Conservation (phyloP, 2,797 vertebrate species). For the Microcaecilia unicolor region DNA sequence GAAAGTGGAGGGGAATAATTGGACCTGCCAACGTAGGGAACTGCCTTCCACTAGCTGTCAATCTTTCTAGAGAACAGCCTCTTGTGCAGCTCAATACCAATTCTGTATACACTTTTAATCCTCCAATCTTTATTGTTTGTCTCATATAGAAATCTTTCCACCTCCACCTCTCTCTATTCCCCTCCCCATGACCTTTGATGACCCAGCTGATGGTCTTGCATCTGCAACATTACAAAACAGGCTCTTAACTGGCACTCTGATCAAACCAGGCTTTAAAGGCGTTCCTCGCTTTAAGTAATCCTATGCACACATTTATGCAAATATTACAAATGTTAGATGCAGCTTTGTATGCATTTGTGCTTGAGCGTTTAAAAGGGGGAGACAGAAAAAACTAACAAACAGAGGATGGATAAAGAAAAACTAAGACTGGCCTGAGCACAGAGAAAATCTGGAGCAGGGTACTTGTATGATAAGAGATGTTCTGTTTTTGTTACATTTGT, state of each 20-base stretch:
- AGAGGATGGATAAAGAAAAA: too few species aligned
- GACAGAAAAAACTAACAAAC: too few species aligned
- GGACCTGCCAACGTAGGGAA: constrained; percentile 41
- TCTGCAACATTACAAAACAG: constrained; percentile 43
- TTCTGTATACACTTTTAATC: constrained; percentile 47
- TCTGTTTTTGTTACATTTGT: too few species aligned
- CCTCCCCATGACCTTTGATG: constrained; percentile 39
- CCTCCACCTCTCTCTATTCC: constrained; percentile 40
- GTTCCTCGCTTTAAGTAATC: constrained; percentile 38
- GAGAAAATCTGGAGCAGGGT: too few species aligned
- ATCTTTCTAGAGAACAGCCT: constrained; percentile 46
- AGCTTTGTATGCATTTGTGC: too few species aligned
- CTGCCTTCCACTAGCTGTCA: constrained; percentile 46
- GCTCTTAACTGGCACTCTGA: constrained; percentile 44
- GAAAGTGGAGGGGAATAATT: constrained; percentile 40
- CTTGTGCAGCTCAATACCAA: constrained; percentile 52
- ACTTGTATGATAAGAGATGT: too few species aligned
- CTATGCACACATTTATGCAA: constrained; percentile 35
- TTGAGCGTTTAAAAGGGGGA: too few species aligned
- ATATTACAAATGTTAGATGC: constrained; percentile 18
- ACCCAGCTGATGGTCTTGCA: constrained; percentile 25
- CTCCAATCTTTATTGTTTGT: constrained; percentile 34
- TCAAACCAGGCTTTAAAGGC: constrained; percentile 43
- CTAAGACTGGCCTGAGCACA: too few species aligned
- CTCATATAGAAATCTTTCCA: constrained; percentile 25